Percentiles rank a stretch among this genome's conserved stretches.
Conservation (phyloP, 2,888 invertebrate genomes). For the Saturnia pavonia region DNA sequence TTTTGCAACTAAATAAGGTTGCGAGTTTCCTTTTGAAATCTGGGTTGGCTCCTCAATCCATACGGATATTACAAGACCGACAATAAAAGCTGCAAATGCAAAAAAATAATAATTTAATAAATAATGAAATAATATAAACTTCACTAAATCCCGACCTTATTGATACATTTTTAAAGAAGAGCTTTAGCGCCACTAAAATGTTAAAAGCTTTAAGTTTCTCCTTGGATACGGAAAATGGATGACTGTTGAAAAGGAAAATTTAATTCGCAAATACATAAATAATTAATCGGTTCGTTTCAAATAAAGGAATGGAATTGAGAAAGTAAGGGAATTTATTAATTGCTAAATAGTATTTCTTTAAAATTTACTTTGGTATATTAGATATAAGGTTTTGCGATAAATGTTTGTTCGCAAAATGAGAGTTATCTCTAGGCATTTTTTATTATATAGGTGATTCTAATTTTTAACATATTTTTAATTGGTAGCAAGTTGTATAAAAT, state of each 20-base stretch:
- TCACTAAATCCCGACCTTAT: neutral
- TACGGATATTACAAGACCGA: too few relatives aligned
- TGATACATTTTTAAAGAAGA: slow-evolving; percentile 6
- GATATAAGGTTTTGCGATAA: too few relatives aligned
- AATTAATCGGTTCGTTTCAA: slow-evolving; percentile 32
- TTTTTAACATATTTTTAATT: too few relatives aligned
- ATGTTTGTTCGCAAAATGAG: neutral
- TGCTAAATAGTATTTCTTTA: too few relatives aligned
- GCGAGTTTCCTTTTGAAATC: too few relatives aligned
- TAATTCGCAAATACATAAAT: slow-evolving; percentile 38
- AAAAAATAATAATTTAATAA: neutral
- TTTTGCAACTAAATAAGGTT: too few relatives aligned
- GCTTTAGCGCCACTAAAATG: slow-evolving; percentile 29
- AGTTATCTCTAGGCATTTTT: neutral
- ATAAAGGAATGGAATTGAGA: slow-evolving; percentile 21
- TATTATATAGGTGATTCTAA: neutral
- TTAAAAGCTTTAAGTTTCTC: slow-evolving; percentile 35
- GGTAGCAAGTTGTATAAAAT: too few relatives aligned
- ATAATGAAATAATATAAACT: neutral
- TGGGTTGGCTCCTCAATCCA: too few relatives aligned
- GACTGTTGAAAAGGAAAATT: slow-evolving; percentile 33
- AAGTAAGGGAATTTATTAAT: too few relatives aligned
- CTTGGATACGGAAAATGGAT: slow-evolving; percentile 30
- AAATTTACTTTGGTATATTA: too few relatives aligned
- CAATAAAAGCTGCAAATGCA: too few relatives aligned